Evolutionary conservation across 2,888 invertebrate genomes (phyloP).

Genomic region (Cheilosia soror): DNA sequence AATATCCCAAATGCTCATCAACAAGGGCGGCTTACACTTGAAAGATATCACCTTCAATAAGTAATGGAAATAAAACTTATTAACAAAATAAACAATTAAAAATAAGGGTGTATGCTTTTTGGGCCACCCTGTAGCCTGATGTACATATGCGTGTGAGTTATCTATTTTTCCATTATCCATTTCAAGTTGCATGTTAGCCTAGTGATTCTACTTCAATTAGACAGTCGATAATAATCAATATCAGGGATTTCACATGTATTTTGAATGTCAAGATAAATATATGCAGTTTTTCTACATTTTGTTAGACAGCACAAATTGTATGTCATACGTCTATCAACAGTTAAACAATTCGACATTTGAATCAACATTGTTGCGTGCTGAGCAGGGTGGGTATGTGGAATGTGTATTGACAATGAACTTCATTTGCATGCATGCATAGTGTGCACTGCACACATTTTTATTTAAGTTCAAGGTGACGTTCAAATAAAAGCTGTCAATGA

Average conservation of each 20-base stretch:
- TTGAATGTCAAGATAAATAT: background rate
- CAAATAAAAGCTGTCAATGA: background rate
- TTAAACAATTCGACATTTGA: conserved; percentile 26
- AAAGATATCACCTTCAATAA: no score
- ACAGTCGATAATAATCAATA: background rate
- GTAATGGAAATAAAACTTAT: no score
- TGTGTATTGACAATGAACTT: conserved; percentile 5
- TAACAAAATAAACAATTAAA: no score
- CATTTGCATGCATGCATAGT: conserved; percentile 3
- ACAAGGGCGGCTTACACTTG: no score
- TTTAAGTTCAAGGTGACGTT: conserved; percentile 5
- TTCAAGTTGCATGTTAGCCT: no score
- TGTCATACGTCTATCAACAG: conserved; percentile 21
- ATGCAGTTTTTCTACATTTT: background rate
- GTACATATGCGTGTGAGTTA: no score
- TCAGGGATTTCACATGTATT: background rate
- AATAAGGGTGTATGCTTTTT: no score
- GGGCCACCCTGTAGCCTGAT: no score
- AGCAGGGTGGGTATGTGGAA: background rate
- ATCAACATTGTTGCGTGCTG: conserved; percentile 33
- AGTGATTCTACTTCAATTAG: no score
- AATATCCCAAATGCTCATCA: no score
- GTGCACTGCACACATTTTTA: background rate
- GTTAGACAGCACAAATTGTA: background rate
- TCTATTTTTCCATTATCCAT: no score